Conservation (phyloP, 2,113 vertebrate genomes). For the Phocoena phocoena region DNA sequence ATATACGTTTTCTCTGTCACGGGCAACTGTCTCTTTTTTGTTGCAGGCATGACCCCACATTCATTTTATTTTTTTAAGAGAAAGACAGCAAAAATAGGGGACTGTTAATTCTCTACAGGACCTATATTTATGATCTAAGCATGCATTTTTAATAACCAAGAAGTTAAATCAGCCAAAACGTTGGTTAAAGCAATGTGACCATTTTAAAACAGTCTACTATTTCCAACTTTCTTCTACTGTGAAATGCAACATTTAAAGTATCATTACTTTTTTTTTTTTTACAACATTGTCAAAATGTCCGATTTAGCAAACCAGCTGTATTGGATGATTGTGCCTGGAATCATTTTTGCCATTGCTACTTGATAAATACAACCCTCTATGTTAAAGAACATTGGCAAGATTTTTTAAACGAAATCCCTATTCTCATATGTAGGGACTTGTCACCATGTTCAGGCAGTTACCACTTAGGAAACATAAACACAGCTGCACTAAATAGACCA, state of each 20-base stretch:
- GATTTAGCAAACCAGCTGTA: not conserved
- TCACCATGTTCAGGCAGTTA: conserved; percentile 63
- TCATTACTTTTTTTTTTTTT: not conserved
- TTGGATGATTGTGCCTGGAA: conserved; percentile 44
- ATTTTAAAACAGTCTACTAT: not conserved
- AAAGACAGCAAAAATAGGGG: not conserved
- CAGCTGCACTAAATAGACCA: conserved; percentile 60
- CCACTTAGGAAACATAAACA: conserved; percentile 63
- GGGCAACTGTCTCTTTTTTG: conserved; percentile 6
- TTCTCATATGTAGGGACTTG: conserved; percentile 53
- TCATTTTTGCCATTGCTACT: conserved; percentile 67
- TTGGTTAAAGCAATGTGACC: conserved; percentile 3
- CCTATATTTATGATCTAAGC: conserved; percentile 22
- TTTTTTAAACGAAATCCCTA: conserved; percentile 27
- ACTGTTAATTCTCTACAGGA: not conserved
- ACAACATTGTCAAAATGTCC: conserved; percentile 38
- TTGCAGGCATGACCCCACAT: not conserved
- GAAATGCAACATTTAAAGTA: conserved; percentile 39
- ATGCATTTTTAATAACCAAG: not conserved
- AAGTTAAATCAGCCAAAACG: conserved; percentile 51
- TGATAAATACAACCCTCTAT: conserved; percentile 69
- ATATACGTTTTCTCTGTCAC: not conserved
- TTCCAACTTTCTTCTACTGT: conserved; percentile 5
- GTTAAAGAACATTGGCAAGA: conserved; percentile 64
- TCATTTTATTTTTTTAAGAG: conserved; percentile 1